Percentiles rank a stretch among this genome's conserved stretches.
phyloP scores from a whole-genome alignment of 2,113 vertebrate species.

The Haliaeetus leucogaster region DNA sequence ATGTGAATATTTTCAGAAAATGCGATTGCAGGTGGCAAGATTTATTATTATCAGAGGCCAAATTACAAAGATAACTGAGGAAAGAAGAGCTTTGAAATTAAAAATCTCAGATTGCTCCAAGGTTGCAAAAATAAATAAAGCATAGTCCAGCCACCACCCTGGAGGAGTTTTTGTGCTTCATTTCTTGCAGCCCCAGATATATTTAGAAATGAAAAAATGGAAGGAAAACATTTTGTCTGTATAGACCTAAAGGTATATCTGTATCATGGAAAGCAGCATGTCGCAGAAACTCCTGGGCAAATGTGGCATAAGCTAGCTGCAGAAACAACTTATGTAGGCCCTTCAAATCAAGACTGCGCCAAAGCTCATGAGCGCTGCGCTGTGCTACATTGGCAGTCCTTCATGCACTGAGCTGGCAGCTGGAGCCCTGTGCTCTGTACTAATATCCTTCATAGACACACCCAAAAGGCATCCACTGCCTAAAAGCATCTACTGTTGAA shows the following conservation, averaged over 20 bases:
- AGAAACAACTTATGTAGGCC: neutral
- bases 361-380: neutral
- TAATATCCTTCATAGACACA: neutral
- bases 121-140: neutral
- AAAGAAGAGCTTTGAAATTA: neutral
- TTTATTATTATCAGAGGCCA: neutral
- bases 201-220: neutral
- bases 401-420: neutral
- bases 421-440: neutral
- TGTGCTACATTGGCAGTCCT: neutral
- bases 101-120: neutral
- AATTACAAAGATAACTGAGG: neutral
- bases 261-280: neutral
- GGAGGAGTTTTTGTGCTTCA: neutral
- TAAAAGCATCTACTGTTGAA: neutral
- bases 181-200: neutral
- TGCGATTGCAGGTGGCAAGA: neutral
- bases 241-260: neutral
- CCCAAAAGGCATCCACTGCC: neutral
- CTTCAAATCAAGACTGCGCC: neutral
- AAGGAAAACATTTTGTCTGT: neutral
- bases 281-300: neutral
- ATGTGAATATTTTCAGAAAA: neutral
- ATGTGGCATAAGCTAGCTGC: neutral
- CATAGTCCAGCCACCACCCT: neutral